phyloP scores from a whole-genome alignment of 2,888 invertebrate genomes.

The Drosophila algonquin region DNA sequence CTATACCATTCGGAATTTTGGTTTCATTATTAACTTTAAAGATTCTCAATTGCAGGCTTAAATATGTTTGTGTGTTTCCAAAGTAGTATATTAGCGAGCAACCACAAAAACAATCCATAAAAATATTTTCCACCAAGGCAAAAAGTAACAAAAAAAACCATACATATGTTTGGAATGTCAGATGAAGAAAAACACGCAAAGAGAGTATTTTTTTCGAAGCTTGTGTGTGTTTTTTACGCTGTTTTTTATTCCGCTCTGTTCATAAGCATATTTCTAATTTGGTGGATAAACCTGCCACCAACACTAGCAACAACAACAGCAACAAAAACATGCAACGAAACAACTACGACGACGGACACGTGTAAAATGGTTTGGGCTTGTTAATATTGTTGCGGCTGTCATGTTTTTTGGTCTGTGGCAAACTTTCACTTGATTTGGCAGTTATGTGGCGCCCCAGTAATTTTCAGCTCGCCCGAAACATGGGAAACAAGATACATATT shows the following conservation, averaged over 20 bases:
- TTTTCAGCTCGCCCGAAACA: slow-evolving; percentile 30
- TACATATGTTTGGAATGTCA: slow-evolving; percentile 42
- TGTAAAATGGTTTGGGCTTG: slow-evolving; percentile 65
- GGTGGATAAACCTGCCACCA: slow-evolving; percentile 24
- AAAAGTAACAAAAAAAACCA: background rate
- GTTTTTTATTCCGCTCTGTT: slow-evolving; percentile 26
- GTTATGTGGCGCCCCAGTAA: slow-evolving; percentile 65
- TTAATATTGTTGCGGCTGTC: slow-evolving; percentile 55
- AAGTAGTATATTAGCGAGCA: slow-evolving; percentile 33
- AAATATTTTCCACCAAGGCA: slow-evolving; percentile 21
- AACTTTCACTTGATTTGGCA: slow-evolving; percentile 71
- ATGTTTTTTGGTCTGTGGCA: slow-evolving; percentile 48
- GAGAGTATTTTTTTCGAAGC: background rate
- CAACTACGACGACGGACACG: slow-evolving; percentile 23
- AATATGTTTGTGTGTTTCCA: slow-evolving; percentile 7
- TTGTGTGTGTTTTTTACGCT: slow-evolving; percentile 12
- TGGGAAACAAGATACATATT: slow-evolving; percentile 30
- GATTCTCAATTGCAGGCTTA: slow-evolving; percentile 18
- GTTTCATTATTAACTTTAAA: slow-evolving; percentile 16
- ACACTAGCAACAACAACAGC: background rate
- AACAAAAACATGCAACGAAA: slow-evolving; percentile 25
- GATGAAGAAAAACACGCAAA: slow-evolving; percentile 8
- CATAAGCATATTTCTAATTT: slow-evolving; percentile 61
- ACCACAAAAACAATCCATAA: slow-evolving; percentile 24
- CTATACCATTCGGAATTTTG: background rate